Conservation (phyloP, 1,140 invertebrate genomes). For the Sarcophaga bullata region DNA sequence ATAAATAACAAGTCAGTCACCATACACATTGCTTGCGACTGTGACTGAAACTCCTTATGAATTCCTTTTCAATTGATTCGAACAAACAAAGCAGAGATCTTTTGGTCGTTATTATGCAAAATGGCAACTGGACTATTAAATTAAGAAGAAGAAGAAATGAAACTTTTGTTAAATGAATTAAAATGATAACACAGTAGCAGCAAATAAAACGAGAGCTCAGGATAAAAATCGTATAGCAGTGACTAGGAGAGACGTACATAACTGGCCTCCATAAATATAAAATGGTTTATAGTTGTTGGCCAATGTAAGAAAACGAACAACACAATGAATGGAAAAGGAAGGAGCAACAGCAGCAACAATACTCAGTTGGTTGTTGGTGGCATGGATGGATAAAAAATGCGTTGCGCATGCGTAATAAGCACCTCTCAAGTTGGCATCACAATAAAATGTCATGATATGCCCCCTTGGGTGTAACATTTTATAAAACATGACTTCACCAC, state of each 20-base stretch:
- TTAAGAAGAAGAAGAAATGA: not conserved
- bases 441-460: constrained; percentile 66
- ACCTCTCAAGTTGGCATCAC: constrained; percentile 66
- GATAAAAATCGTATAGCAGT: not conserved
- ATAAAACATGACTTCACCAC: constrained; percentile 32
- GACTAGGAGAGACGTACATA: no score
- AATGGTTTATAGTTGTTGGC: not conserved
- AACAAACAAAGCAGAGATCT: not conserved
- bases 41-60: no score
- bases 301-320: not conserved
- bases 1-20: not conserved
- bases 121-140: not conserved
- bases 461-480: constrained; percentile 53
- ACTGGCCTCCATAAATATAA: not conserved
- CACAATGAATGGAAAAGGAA: not conserved
- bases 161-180: not conserved
- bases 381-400: constrained; percentile 8
- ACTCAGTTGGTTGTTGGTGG: not conserved
- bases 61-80: no score
- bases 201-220: not conserved
- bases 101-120: not conserved
- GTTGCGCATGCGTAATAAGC: constrained; percentile 65
- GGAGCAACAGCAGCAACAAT: no score
- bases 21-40: no score
- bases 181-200: not conserved